Evolutionary conservation across 2,113 vertebrate genomes (phyloP).

Genomic region (Polypterus bichir): DNA sequence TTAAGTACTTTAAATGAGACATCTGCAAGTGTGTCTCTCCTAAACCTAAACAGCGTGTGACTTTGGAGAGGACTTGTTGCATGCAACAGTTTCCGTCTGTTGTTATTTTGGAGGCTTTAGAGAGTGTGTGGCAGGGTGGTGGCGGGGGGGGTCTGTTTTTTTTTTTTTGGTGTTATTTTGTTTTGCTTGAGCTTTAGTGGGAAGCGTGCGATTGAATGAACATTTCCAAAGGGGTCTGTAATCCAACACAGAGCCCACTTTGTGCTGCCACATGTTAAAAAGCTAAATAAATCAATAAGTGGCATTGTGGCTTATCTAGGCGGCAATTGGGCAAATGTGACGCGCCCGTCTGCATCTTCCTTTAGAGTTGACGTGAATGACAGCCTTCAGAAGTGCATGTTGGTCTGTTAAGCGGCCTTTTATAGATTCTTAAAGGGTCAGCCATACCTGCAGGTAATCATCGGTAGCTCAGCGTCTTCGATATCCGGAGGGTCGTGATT

Average conservation of each 20-base stretch:
- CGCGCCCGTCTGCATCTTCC: constrained; percentile 17
- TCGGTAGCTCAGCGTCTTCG: too few species aligned
- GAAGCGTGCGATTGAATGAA: constrained; percentile 35
- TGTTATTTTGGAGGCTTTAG: constrained; percentile 28
- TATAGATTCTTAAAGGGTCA: too few species aligned
- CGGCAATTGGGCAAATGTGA: constrained; percentile 8
- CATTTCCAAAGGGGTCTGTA: constrained; percentile 33
- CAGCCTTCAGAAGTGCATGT: constrained; percentile 26
- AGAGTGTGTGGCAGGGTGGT: constrained; percentile 23
- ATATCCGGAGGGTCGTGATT: too few species aligned
- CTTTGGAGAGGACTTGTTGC: constrained; percentile 28
- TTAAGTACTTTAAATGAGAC: constrained; percentile 21
- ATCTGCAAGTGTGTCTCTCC: constrained; percentile 15
- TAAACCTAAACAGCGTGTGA: constrained; percentile 18
- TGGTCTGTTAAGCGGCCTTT: constrained; percentile 14
- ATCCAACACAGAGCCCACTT: constrained; percentile 34
- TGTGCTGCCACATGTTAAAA: constrained; percentile 37
- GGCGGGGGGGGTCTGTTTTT: constrained; percentile 2
- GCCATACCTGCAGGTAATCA: too few species aligned
- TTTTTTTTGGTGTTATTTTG: constrained; percentile 30
- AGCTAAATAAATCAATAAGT: constrained; percentile 17
- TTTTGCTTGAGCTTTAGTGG: constrained; percentile 40
- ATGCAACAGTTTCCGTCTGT: constrained; percentile 32
- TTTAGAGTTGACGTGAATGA: constrained; percentile 24
- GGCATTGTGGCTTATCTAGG: too few species aligned